Evolutionary conservation across 2,797 vertebrate species (phyloP), one percentile per base, ranked within the genome.

Genomic region (Pipistrellus pygmaeus): DNA sequence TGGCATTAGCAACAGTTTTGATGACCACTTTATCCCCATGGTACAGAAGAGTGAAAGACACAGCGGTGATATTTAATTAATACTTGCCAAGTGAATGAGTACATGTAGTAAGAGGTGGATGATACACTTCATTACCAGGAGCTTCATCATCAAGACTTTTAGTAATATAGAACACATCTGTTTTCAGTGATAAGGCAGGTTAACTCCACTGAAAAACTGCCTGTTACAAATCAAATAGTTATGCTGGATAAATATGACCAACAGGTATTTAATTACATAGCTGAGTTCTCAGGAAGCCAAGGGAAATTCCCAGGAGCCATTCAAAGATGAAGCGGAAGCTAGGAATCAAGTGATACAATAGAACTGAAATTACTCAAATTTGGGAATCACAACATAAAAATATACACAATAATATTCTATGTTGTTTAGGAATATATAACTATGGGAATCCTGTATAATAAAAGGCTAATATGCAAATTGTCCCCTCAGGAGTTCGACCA

Each of bases 211-310:
- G 60, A 80, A 89, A 88, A 96, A 57, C 15, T 23, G 64, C 55
- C 48, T 85, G 32, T 27, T 90, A 95, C 55, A 97, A 93, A 94
- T 62, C 73, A 90, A n/a, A 2, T 73, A 88, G 23, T 71, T 71
- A 66, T 80, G 13, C 44, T 83, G 30, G 60, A 83, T 94, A 95
- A 88, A 91, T 85, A 90, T 66, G 81, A 91, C 38, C 62, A 93
- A 78, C 9, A 44, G 5, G 51, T 80, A 86, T 76, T 76, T 81
- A 93, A 94, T 91, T 90, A 87, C 30, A 93, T 62, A 93, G 35
- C 9, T 87, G 66, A 87, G 60, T n/a, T 96, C 55, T 90, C 46
- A 62, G 53, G 66, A 87, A 93, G 38, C 44, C 71, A 90, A 87
- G n/a, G 14, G 32, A 75, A 93, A 91, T 93, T 25, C 20, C 30